Conservation (phyloP, 2,797 vertebrate species). For the Spatula clypeata region DNA sequence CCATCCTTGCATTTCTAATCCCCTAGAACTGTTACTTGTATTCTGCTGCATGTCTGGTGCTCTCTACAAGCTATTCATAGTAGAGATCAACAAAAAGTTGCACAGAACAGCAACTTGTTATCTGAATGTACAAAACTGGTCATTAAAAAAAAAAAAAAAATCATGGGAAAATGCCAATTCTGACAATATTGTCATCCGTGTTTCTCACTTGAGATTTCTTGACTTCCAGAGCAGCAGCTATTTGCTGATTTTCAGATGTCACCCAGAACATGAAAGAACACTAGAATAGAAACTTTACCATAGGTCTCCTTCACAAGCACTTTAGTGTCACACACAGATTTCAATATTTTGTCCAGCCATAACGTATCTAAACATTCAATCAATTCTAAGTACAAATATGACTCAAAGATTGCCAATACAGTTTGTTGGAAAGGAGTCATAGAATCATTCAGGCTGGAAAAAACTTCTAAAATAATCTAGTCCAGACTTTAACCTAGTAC, state of each 20-base stretch:
- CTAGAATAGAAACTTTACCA: background rate
- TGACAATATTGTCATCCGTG: background rate
- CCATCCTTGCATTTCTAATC: accelerated
- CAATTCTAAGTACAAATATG: background rate
- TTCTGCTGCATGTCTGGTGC: background rate
- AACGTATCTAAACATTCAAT: background rate
- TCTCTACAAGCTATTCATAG: background rate
- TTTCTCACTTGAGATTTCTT: background rate
- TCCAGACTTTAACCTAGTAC: no score
- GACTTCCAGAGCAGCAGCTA: background rate
- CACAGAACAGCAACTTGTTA: background rate
- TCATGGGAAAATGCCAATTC: background rate
- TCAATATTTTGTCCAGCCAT: background rate
- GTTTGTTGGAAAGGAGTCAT: background rate
- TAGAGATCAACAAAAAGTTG: background rate
- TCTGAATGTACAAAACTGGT: background rate
- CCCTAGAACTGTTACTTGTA: background rate
- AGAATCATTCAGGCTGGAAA: no score
- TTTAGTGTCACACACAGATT: background rate
- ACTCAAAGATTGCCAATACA: background rate
- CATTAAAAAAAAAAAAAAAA: background rate
- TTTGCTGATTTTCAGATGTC: background rate
- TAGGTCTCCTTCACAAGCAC: background rate
- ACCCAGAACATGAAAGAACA: background rate
- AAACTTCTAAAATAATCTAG: no score